Percentiles rank a stretch among this genome's conserved stretches.
Conservation (phyloP, 2,888 invertebrate species). For the Cryptus armator region DNA sequence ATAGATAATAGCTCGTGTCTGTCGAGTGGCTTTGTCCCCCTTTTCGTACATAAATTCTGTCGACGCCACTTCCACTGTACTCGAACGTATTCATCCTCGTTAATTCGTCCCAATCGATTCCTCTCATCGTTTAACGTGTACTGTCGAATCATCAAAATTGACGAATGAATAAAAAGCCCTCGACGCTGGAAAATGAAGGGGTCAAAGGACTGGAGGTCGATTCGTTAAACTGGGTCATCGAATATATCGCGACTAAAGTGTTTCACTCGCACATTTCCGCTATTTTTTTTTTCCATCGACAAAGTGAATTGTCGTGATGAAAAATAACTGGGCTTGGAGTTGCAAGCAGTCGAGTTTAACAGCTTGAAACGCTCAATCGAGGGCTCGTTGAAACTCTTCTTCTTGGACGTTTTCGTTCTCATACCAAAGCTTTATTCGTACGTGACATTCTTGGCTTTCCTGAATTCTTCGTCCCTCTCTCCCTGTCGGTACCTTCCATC, state of each 20-base stretch:
- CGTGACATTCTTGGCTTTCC: slow-evolving; percentile 49
- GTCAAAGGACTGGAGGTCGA: neutral
- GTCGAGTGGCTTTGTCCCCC: slow-evolving; percentile 6
- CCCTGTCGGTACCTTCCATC: neutral
- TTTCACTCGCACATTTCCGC: neutral
- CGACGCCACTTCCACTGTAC: slow-evolving; percentile 13
- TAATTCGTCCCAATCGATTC: neutral
- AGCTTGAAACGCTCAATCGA: slow-evolving; percentile 21
- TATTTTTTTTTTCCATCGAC: neutral
- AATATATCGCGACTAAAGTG: neutral
- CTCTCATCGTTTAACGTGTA: neutral
- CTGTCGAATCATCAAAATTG: slow-evolving; percentile 22
- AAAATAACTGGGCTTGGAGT: neutral
- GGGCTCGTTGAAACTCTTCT: slow-evolving; percentile 1
- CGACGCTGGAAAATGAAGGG: neutral
- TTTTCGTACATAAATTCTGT: slow-evolving; percentile 7
- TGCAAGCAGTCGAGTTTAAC: neutral
- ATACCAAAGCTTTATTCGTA: slow-evolving; percentile 20
- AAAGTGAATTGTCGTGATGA: slow-evolving; percentile 1
- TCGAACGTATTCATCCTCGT: neutral
- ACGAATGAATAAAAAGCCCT: slow-evolving; percentile 4
- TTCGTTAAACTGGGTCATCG: neutral
- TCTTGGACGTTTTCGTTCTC: neutral
- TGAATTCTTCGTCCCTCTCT: slow-evolving; percentile 27
- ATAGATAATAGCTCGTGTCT: slow-evolving; percentile 13